These are phyloP conservation scores for Cydia splendana DNA, from an alignment of 1,140 invertebrate species.

Conservation along the genomic window DNA sequence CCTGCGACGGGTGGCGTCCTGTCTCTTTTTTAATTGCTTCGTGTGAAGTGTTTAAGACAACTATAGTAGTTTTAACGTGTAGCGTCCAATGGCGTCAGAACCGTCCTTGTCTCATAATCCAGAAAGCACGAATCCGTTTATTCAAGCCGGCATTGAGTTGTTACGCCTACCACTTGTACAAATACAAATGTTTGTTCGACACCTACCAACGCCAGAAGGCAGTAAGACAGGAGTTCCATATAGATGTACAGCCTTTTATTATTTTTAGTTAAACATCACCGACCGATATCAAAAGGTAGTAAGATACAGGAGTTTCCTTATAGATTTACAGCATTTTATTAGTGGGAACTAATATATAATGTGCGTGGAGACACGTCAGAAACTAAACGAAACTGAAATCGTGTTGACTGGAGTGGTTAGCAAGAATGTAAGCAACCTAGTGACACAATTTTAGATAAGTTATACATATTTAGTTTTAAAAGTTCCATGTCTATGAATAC, in stretches of 20 bases:
- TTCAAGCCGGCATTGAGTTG: conserved; percentile 29
- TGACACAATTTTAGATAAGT: neutral
- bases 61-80: neutral
- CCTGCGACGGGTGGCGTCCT: too few relatives aligned
- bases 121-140: conserved; percentile 4
- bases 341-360: too few relatives aligned
- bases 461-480: too few relatives aligned
- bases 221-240: neutral
- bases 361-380: neutral
- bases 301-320: neutral
- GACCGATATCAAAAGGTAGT: neutral
- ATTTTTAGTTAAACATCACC: neutral
- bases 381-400: neutral
- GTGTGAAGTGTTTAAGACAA: neutral
- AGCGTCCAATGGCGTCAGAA: neutral
- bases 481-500: too few relatives aligned
- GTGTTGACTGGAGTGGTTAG: neutral
- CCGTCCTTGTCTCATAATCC: conserved; percentile 14
- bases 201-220: neutral
- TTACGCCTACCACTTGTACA: conserved; percentile 34
- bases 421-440: neutral
- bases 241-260: neutral
- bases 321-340: too few relatives aligned
- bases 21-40: too few relatives aligned
- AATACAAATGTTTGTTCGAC: conserved; percentile 20